These are phyloP conservation scores for Zophobas atratus DNA, from an alignment of 1,140 invertebrate genomes.

Conservation along the genomic window DNA sequence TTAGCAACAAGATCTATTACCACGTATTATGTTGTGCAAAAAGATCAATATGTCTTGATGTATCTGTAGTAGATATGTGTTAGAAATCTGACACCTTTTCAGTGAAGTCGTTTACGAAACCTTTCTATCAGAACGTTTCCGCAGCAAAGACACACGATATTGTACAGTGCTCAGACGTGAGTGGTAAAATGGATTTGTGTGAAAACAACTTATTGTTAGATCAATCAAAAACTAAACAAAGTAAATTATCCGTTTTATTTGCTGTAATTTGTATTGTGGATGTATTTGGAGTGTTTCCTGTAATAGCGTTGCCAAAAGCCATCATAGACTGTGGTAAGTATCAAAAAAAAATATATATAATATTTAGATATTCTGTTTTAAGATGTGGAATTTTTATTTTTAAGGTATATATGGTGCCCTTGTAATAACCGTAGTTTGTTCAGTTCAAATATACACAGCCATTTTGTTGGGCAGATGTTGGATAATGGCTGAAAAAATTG, in stretches of 20 bases:
- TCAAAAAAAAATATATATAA: background rate
- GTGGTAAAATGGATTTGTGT: conserved; percentile 43
- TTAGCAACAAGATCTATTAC: background rate
- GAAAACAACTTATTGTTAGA: conserved; percentile 50
- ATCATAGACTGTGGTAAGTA: conserved; percentile 80
- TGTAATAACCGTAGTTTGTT: conserved; percentile 76
- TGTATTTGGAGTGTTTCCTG: conserved; percentile 86
- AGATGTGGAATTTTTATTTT: conserved; percentile 53
- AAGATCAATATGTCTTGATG: too few species aligned
- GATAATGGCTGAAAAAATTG: conserved; percentile 78
- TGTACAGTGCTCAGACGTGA: background rate
- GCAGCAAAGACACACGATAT: background rate
- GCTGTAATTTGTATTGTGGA: conserved; percentile 84
- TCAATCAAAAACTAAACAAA: conserved; percentile 43
- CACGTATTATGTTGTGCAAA: too few species aligned
- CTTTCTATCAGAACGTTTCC: background rate
- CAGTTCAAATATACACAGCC: conserved; percentile 84
- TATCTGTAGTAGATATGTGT: background rate
- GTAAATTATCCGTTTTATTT: conserved; percentile 77
- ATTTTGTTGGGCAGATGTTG: conserved; percentile 81
- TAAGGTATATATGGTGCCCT: conserved; percentile 81
- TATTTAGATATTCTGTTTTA: too few species aligned
- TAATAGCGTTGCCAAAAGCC: conserved; percentile 80
- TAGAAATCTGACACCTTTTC: conserved; percentile 11
- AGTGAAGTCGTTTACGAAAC: background rate